Base-by-base conservation (phyloP, 2,113 vertebrate species). In the Boleophthalmus pectinirostris region DNA sequence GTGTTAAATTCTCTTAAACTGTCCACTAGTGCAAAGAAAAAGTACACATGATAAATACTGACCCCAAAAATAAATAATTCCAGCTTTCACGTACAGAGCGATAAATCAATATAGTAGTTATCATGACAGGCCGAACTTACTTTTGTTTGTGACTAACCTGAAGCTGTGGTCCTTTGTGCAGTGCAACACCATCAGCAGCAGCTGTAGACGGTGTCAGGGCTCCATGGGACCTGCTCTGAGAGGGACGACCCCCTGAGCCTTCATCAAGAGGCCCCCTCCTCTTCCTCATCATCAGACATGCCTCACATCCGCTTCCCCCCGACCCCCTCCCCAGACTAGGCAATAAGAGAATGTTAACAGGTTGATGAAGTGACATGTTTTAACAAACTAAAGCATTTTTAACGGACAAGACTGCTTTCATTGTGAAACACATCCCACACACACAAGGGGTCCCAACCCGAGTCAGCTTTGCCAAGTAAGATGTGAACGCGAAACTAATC, bases 181-280 rank as follows among this genome's bases (percentile, higher is more conserved):
- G 97, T 98, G 92, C 97, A 97, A 95, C 91, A 98, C 92, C 97
- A 99, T 93, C 97, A 98, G 94, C 97, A 98, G 94, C 97, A 98
- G 95, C 94, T 99, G 95, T 99, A 98, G 88, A 25, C 69, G 69
- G 94, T 92, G 91, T 92, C 94, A 94, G 94, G 60, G 81, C 81
- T 87, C 82, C 8, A 69, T 81, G 75, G 82, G 85, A 80, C 82
- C 82, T 70, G 47, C 72, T 83, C 85, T 72, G 82, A 23, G 29
- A 45, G 66, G 1, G 54, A 57, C 81, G 85, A 79, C 74, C 80
- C 72, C 69, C 81, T 75, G 81, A 87, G 81, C 71, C 84, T 82
- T 77, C 77, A 74, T 79, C 56, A 80, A 63, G 81, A 86, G 80
- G 83, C 79, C 71, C 92, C 89, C 71, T 80, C 81, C 83, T 74